Evolutionary conservation across 2,113 vertebrate genomes (phyloP).

Genomic region (Oreochromis niloticus): DNA sequence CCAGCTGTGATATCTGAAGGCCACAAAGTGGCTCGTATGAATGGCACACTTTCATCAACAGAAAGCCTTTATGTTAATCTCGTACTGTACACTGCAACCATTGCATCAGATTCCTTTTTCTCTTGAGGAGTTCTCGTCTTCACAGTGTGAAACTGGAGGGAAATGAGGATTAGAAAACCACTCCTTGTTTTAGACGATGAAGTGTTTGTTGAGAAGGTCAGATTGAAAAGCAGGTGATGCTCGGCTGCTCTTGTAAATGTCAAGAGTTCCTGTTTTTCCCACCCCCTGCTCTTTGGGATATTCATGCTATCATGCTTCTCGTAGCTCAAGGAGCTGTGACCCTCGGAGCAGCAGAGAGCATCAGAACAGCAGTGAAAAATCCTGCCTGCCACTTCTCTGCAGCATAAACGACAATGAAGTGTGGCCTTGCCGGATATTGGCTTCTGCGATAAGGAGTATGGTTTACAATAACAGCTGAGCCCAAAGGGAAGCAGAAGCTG

Average conservation of each 20-base stretch:
- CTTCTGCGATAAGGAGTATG: slow-evolving; percentile 5
- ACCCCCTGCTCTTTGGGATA: neutral
- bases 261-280: neutral
- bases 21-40: neutral
- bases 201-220: slow-evolving; percentile 34
- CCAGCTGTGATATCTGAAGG: neutral
- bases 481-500: neutral
- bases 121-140: fast-evolving
- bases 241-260: slow-evolving; percentile 26
- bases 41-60: neutral
- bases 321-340: neutral
- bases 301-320: neutral
- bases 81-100: neutral
- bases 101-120: neutral
- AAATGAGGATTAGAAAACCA: neutral
- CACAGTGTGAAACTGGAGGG: neutral
- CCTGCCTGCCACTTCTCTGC: neutral
- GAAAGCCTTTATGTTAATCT: neutral
- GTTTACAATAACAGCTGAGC: neutral
- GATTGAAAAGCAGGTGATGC: neutral
- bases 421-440: neutral
- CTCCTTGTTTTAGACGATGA: neutral
- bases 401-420: neutral
- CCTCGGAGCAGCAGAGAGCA: neutral
- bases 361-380: neutral